These are phyloP conservation scores for Zingel zingel DNA, from an alignment of 2,113 vertebrate species.

Conservation along the genomic window DNA sequence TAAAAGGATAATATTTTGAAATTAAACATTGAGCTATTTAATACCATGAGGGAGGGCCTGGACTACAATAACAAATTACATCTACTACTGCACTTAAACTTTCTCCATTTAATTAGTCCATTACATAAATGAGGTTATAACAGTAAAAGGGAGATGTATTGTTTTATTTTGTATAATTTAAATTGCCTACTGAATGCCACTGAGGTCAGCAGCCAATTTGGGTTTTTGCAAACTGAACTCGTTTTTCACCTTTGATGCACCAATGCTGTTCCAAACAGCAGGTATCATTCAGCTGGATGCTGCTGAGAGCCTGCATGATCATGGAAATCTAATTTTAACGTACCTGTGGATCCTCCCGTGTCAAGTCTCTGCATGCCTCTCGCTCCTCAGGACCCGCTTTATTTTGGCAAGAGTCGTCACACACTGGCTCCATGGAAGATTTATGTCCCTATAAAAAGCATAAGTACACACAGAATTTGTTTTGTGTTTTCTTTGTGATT, in stretches of 20 bases:
- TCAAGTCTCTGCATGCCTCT: constrained; percentile 6
- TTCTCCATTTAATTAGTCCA: constrained; percentile 50
- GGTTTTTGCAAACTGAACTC: not conserved
- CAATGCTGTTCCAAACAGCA: not conserved
- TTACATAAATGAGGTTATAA: constrained; percentile 38
- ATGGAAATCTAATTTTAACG: constrained; percentile 3
- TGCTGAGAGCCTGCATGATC: constrained; percentile 16
- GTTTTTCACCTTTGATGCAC: constrained; percentile 18
- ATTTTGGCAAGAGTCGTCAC: not conserved
- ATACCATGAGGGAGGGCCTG: not conserved
- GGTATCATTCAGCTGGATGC: not conserved
- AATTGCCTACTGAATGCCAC: not conserved
- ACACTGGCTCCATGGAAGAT: not conserved
- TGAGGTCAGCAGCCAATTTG: constrained; percentile 14
- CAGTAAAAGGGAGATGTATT: constrained; percentile 17
- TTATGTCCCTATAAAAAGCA: not conserved
- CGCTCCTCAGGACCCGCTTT: not conserved
- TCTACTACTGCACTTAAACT: constrained; percentile 17
- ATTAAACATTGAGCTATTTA: constrained; percentile 24
- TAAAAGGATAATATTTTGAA: constrained; percentile 40
- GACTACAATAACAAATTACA: constrained; percentile 27
- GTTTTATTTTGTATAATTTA: constrained; percentile 13
- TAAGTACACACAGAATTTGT: not conserved
- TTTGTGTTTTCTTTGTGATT: not conserved
- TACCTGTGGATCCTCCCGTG: constrained; percentile 12